A percentile compares a stretch with the other conserved stretches of the same genome.
Conservation (phyloP, 1,140 invertebrate genomes). For the Lordiphosa collinella region DNA sequence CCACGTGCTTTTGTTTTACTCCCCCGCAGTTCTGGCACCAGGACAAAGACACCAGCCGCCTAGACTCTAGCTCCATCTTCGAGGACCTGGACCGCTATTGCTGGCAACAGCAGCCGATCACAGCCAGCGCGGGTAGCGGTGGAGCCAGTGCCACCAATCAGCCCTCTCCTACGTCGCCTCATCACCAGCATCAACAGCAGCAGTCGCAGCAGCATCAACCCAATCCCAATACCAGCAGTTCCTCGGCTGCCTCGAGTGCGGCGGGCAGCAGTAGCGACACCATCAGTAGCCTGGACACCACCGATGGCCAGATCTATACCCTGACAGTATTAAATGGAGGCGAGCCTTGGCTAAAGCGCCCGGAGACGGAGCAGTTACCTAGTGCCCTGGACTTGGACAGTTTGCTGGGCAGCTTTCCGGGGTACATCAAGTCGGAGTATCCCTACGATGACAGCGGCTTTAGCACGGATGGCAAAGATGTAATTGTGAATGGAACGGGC, state of each 20-base stretch:
- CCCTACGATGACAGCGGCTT: constrained; percentile 86
- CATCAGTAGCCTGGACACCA: constrained; percentile 69
- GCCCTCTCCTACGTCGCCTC: constrained; percentile 54
- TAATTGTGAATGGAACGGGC: constrained; percentile 38
- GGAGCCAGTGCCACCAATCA: constrained; percentile 73
- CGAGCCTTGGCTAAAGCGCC: constrained; percentile 81
- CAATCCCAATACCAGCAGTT: constrained; percentile 61
- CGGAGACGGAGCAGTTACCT: constrained; percentile 80
- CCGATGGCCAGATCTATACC: constrained; percentile 84
- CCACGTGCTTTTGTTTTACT: too few relatives aligned
- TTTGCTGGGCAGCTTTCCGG: constrained; percentile 82
- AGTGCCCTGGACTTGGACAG: constrained; percentile 84
- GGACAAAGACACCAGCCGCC: constrained; percentile 84
- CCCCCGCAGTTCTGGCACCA: constrained; percentile 84
- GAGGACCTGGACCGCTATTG: constrained; percentile 91
- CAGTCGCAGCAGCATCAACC: constrained; percentile 46
- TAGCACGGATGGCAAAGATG: constrained; percentile 84
- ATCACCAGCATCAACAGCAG: constrained; percentile 72
- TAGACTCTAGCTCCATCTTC: constrained; percentile 85
- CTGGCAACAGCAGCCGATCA: constrained; percentile 85
- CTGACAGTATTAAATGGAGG: constrained; percentile 84
- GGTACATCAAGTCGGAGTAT: constrained; percentile 84
- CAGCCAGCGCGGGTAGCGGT: constrained; percentile 64
- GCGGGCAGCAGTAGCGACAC: constrained; percentile 63
- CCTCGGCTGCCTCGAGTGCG: constrained; percentile 46